A percentile compares a stretch with the other conserved stretches of the same genome.
phyloP scores from a whole-genome alignment of 2,888 invertebrate genomes.

The Clusia tigrina region DNA sequence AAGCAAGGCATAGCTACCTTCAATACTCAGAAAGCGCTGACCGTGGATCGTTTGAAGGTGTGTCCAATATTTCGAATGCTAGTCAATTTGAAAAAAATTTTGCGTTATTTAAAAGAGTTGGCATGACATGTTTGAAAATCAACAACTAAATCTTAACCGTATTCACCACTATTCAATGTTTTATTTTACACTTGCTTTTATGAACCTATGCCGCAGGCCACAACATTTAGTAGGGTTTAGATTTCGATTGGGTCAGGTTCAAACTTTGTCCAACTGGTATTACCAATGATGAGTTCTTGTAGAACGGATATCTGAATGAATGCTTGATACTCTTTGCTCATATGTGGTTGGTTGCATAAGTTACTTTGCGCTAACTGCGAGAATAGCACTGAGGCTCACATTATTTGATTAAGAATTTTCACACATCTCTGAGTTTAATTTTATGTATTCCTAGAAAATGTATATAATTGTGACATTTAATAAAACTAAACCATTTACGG shows the following conservation, averaged over 20 bases:
- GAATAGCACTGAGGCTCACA: slow-evolving; percentile 23
- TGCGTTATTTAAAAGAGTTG: too few species aligned
- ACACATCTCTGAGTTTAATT: slow-evolving; percentile 36
- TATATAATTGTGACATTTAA: too few species aligned
- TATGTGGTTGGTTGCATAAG: slow-evolving; percentile 42
- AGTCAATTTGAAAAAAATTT: too few species aligned
- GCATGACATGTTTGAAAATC: too few species aligned
- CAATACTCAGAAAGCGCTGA: slow-evolving; percentile 73
- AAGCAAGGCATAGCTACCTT: slow-evolving; percentile 73
- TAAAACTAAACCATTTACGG: too few species aligned
- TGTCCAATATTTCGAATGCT: background rate
- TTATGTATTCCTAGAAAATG: background rate
- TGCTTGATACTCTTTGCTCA: slow-evolving; percentile 26
- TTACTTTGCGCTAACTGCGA: slow-evolving; percentile 48
- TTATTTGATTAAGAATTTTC: slow-evolving; percentile 44
- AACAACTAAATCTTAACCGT: too few species aligned
- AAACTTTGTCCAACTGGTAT: background rate
- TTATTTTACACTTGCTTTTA: too few species aligned
- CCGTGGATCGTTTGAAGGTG: slow-evolving; percentile 74
- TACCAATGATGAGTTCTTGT: slow-evolving; percentile 46
- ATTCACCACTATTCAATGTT: too few species aligned
- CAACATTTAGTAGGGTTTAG: too few species aligned
- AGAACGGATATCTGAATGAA: slow-evolving; percentile 59
- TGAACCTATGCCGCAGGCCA: too few species aligned
- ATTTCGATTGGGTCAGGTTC: too few species aligned